Percentiles rank a stretch among this genome's conserved stretches.
phyloP scores from a whole-genome alignment of 2,797 vertebrate species.

The Selene dorsalis region DNA sequence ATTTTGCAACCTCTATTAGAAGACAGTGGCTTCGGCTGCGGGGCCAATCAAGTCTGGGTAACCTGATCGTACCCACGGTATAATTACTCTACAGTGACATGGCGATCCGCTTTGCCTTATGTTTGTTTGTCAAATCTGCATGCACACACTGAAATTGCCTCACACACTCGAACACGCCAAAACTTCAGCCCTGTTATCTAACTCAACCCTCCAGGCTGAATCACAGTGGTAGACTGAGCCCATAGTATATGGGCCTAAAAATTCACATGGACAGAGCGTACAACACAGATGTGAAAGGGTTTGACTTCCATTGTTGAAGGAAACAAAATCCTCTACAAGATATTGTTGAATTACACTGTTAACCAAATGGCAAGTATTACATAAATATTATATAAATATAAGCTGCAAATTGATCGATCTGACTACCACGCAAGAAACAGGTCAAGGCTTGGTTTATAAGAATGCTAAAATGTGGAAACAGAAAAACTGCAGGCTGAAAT shows the following conservation, averaged over 20 bases:
- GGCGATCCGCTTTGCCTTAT: conserved; percentile 39
- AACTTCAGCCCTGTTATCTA: conserved; percentile 72
- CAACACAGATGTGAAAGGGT: background rate
- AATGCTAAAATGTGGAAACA: conserved; percentile 21
- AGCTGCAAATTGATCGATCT: conserved; percentile 38
- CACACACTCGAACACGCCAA: conserved; percentile 46
- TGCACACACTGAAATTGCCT: conserved; percentile 44
- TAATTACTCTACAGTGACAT: conserved; percentile 26
- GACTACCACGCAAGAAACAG: conserved; percentile 38
- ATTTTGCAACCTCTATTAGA: background rate
- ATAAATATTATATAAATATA: conserved; percentile 51
- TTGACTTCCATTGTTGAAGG: background rate
- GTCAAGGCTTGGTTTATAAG: conserved; percentile 26
- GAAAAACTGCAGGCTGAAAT: conserved; percentile 27
- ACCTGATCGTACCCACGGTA: conserved; percentile 28
- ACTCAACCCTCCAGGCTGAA: conserved; percentile 58
- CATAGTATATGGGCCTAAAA: conserved; percentile 35
- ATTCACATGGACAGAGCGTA: conserved; percentile 21
- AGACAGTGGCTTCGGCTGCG: conserved; percentile 13
- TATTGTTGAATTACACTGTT: conserved; percentile 34
- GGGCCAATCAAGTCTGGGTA: conserved; percentile 36
- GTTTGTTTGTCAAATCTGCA: conserved; percentile 35
- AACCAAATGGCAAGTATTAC: conserved; percentile 29
- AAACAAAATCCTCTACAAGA: background rate
- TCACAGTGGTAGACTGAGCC: conserved; percentile 45